Base-by-base conservation (phyloP, 1,140 invertebrate genomes). In the Drosophila neocordata region DNA sequence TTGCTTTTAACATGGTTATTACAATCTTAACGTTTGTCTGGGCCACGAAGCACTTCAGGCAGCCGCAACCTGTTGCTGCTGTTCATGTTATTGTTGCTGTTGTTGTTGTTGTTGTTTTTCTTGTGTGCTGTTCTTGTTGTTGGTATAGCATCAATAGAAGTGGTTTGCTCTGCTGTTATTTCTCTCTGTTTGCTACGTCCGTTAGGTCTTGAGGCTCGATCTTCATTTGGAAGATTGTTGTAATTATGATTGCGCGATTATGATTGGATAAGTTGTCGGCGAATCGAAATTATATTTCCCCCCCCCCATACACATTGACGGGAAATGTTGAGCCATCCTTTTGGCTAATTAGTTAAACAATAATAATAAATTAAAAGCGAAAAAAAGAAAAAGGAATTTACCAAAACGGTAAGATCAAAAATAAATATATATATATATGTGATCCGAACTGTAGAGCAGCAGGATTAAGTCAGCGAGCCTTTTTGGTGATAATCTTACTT, bases 1-100 rank as follows among this genome's bases (percentile, higher is more conserved):
- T 89, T 89, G 84, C 84, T 89, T 89, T 89, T 89, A 89, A 89
- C 84, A 89, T 89, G 84, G 84, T 89, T 89, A 87, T 87, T 87
- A 87, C 83, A 88, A 87, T 87, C 83, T 87, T 88, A 87, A 87
- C 83, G 83, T 87, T 87, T 87, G 83, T 87, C 83, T 88, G 83
- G 75, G 79, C 83, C 69, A 78, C 75, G 79, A 78, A 88, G 82
- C 82, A 87, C 83, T 87, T 79, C 55, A 82, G 78, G 83, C 79
- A 53, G 62, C 66, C 27, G 65, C 78, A 77, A 59, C 71, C 64
- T 63, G 72, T 80, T 75, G 58, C 73, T 76, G 58, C 61, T 65
- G 57, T 37, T 68, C 62, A 20, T 60, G 56, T 20, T 53, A 69
- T 15, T 24, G 65, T 58, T 55, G 78, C 35, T 66, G 69, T 4